Evolutionary conservation across 30 jellyfish, hydroid and myxozoan genomes (phyloP), one percentile per base, ranked within the genome.

Genomic region (Clytia hemisphaerica): DNA sequence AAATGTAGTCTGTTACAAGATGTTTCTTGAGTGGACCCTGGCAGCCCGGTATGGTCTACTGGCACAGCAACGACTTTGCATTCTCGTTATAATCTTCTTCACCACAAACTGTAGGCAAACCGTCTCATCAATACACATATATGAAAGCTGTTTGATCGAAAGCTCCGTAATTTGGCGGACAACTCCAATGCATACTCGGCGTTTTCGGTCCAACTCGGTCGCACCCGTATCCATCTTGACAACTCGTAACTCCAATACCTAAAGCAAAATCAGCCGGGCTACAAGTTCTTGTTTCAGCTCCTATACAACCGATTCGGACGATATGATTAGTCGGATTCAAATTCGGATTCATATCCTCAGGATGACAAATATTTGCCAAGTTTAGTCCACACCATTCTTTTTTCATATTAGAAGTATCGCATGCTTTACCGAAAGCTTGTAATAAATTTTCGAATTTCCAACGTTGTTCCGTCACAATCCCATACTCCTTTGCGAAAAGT

Each of bases 131-230:
- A 44, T 81, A 76, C 47, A 89, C 83, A 63, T 76, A 89, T 16
- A 89, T 51, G 60, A 67, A 89, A 4, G 95, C 95, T 1, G 94
- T 89, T 34, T 89, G 95, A 9, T 73, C 92, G 28, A 89, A 81
- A 21, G 85, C 81, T 5, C 98, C 98, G 47, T 73, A 89, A 58
- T 47, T 32, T 30, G 95, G 92, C 4, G 94, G 55, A 76, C 98
- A 89, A 6, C 97, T 88, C 98, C 98, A 89, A 69, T 89, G 98
- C 95, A 89, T 66, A 48, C 95, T 89, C 19, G 90, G 82, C 9
- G 98, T 89, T 53, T 82, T 89, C 4, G 98, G 98, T 21, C 98
- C 98, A 61, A 89, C 95, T 81, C 98, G 58, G 26, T 86, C 95
- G 28, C 98, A 89, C 29, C 98, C 98, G 67, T 89, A 89, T 19